These are phyloP conservation scores for Nerophis ophidion DNA, from an alignment of 2,113 vertebrate genomes.

Conservation along the genomic window DNA sequence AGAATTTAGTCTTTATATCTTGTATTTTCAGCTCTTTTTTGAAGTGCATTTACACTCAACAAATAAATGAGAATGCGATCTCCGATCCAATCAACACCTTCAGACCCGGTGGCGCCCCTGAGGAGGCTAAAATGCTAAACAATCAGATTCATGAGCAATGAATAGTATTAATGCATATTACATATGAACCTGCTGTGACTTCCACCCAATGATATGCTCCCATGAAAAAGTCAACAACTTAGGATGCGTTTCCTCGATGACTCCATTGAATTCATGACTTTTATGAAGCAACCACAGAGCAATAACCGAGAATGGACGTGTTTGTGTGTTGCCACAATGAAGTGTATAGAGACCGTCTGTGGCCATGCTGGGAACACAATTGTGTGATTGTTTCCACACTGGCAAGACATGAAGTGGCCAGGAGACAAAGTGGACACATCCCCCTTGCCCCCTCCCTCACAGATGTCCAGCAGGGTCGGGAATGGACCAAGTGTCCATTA, in stretches of 20 bases:
- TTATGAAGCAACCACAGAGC: constrained; percentile 7
- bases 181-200: neutral
- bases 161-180: constrained; percentile 11
- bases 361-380: constrained; percentile 47
- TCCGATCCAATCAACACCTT: constrained; percentile 50
- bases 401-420: constrained; percentile 50
- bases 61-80: constrained; percentile 25
- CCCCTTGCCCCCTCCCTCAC: constrained; percentile 13
- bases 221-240: constrained; percentile 6
- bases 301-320: constrained; percentile 26
- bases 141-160: constrained; percentile 29
- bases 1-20: no score
- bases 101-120: constrained; percentile 34
- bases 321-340: constrained; percentile 54
- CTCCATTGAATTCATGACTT: no score
- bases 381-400: constrained; percentile 57
- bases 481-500: constrained; percentile 49
- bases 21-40: no score
- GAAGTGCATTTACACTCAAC: neutral
- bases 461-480: constrained; percentile 35
- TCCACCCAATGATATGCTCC: neutral
- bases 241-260: neutral
- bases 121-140: constrained; percentile 23
- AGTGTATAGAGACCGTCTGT: constrained; percentile 49
- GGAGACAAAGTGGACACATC: constrained; percentile 44